Conservation (phyloP, 2,888 invertebrate genomes). For the Drosophila pseudotalamancana region DNA sequence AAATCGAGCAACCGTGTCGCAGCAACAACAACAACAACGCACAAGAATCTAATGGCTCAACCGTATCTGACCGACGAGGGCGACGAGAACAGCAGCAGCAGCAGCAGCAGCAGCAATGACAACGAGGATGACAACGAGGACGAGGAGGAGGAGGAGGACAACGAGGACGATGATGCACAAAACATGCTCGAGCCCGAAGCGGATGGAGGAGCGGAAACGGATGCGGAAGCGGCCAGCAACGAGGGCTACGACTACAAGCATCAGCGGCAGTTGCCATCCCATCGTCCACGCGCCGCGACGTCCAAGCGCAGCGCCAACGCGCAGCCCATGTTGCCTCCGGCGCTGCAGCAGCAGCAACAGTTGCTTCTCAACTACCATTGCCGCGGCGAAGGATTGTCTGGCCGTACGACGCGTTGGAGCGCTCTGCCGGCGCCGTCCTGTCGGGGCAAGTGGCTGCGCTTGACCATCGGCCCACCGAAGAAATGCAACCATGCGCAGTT, state of each 20-base stretch:
- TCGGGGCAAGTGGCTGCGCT: constrained; percentile 93
- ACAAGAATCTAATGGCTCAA: constrained; percentile 4
- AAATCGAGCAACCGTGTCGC: constrained; percentile 19
- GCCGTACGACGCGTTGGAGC: constrained; percentile 91
- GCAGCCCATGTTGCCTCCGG: constrained; percentile 54
- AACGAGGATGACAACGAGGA: constrained; percentile 43
- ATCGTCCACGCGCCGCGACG: constrained; percentile 40
- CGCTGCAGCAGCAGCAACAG: constrained; percentile 34
- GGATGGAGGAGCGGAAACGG: constrained; percentile 19
- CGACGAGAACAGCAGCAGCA: constrained; percentile 32
- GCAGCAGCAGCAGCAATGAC: constrained; percentile 19
- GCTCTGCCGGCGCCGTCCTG: constrained; percentile 94
- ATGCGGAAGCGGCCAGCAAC: constrained; percentile 50
- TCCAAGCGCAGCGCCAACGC: constrained; percentile 31
- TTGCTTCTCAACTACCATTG: constrained; percentile 85
- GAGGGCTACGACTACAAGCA: constrained; percentile 69
- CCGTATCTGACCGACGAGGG: constrained; percentile 25
- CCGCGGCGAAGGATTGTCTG: constrained; percentile 92
- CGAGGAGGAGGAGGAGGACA: constrained; percentile 53
- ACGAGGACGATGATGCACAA: constrained; percentile 65
- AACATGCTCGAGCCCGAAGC: constrained; percentile 53
- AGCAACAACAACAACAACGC: constrained; percentile 52
- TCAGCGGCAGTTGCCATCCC: constrained; percentile 32
- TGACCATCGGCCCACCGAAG: constrained; percentile 84
- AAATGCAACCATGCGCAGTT: constrained; percentile 84